A percentile compares a stretch with the other conserved stretches of the same genome.
Conservation (phyloP, 2,797 vertebrate genomes). For the Danionella dracula region DNA sequence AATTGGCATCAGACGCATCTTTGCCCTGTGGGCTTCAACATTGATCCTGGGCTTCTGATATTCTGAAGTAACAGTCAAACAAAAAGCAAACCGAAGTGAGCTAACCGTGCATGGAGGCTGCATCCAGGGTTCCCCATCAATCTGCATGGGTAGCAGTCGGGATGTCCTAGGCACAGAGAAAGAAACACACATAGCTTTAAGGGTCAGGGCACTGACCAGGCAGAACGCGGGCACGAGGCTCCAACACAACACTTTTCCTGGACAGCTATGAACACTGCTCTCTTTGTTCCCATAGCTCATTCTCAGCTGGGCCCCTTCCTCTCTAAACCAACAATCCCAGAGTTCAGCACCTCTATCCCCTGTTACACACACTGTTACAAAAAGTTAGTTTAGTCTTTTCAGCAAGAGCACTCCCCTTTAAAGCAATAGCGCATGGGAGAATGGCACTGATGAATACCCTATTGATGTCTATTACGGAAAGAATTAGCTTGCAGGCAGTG, state of each 20-base stretch:
- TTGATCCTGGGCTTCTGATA: too few relatives aligned
- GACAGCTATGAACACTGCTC: conserved; percentile 61
- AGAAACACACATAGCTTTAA: conserved; percentile 27
- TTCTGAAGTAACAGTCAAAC: too few relatives aligned
- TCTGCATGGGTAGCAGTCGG: conserved; percentile 92
- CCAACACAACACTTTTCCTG: conserved; percentile 56
- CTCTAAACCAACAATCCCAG: conserved; percentile 58
- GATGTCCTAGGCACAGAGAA: conserved; percentile 55
- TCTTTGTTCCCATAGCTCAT: conserved; percentile 68
- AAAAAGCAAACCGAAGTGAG: conserved; percentile 19
- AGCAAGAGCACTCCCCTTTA: conserved; percentile 46
- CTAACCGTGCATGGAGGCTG: conserved; percentile 85
- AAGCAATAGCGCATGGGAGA: conserved; percentile 56
- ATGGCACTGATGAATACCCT: conserved; percentile 53
- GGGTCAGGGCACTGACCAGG: conserved; percentile 28
- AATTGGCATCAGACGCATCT: too few relatives aligned
- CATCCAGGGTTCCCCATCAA: conserved; percentile 97
- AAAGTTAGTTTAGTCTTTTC: conserved; percentile 63
- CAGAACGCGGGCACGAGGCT: conserved; percentile 50
- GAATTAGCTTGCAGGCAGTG: conserved; percentile 23
- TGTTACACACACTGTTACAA: conserved; percentile 28
- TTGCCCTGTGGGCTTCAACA: too few relatives aligned
- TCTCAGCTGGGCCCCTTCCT: conserved; percentile 65
- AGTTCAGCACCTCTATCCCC: conserved; percentile 10
- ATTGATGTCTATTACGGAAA: conserved; percentile 54